Evolutionary conservation across 2,797 vertebrate genomes (phyloP).

Genomic region (Champsocephalus esox): DNA sequence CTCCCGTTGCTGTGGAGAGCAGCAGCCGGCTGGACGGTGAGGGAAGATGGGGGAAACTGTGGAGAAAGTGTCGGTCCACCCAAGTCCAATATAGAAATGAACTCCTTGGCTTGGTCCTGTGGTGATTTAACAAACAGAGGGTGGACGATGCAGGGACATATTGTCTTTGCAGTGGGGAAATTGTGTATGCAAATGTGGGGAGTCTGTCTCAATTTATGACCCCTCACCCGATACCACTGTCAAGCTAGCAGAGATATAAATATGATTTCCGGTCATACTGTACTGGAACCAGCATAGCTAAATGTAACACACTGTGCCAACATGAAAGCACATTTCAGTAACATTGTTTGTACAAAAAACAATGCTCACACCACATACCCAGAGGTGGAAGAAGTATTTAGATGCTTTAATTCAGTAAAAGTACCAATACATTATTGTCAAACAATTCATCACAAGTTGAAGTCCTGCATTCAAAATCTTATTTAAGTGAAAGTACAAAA

Average conservation of each 20-base stretch:
- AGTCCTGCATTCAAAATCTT: too few relatives aligned
- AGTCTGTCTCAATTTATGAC: constrained; percentile 79
- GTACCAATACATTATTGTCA: too few relatives aligned
- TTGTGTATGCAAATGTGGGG: constrained; percentile 69
- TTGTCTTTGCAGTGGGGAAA: constrained; percentile 81
- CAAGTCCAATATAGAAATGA: constrained; percentile 13
- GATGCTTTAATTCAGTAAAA: too few relatives aligned
- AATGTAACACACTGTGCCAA: too few relatives aligned
- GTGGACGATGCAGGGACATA: constrained; percentile 80
- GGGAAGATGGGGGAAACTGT: constrained; percentile 36
- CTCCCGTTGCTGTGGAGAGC: constrained; percentile 71
- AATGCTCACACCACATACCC: too few relatives aligned
- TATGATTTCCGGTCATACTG: constrained; percentile 65
- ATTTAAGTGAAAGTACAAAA: too few relatives aligned
- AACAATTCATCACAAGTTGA: too few relatives aligned
- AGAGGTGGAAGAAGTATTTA: too few relatives aligned
- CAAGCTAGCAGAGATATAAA: constrained; percentile 47
- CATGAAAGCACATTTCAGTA: background rate
- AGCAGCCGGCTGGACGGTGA: constrained; percentile 57
- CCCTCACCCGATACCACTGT: constrained; percentile 77
- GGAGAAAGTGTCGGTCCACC: constrained; percentile 45
- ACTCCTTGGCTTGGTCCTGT: constrained; percentile 16
- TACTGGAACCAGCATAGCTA: background rate
- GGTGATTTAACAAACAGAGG: constrained; percentile 57
- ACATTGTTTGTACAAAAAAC: background rate